Conservation (phyloP, 2,113 vertebrate genomes). For the Gymnocephalus cernua region DNA sequence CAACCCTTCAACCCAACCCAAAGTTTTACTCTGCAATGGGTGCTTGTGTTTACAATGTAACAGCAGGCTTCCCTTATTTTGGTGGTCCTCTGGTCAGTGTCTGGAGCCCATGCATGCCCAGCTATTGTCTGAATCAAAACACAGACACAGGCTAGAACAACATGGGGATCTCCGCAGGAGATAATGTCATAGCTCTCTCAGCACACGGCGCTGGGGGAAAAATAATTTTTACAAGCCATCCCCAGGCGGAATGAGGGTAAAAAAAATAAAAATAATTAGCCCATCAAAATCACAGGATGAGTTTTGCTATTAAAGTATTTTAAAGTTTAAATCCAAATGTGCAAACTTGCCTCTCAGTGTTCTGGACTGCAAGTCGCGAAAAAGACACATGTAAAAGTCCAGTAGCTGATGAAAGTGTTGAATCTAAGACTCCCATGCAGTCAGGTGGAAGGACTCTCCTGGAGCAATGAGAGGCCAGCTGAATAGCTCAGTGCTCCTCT, state of each 20-base stretch:
- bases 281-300: constrained; percentile 38
- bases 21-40: constrained; percentile 36
- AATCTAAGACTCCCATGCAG: constrained; percentile 52
- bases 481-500: constrained; percentile 79
- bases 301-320: constrained; percentile 24
- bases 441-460: constrained; percentile 72
- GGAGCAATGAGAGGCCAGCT: constrained; percentile 74
- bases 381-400: constrained; percentile 46
- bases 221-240: constrained; percentile 71
- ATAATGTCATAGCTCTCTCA: constrained; percentile 77
- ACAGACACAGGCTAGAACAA: constrained; percentile 81
- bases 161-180: constrained; percentile 75
- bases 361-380: constrained; percentile 56
- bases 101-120: constrained; percentile 72
- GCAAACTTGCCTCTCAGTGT: constrained; percentile 55
- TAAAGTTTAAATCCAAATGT: constrained; percentile 42
- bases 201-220: constrained; percentile 52
- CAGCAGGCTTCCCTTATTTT: constrained; percentile 70
- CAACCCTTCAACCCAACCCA: constrained; percentile 22
- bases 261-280: not conserved
- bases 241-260: constrained; percentile 42
- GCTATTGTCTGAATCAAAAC: constrained; percentile 84
- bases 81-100: constrained; percentile 74
- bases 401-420: constrained; percentile 46
- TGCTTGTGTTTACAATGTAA: constrained; percentile 60